These are phyloP conservation scores for Eulithis prunata DNA, from an alignment of 2,888 invertebrate species.

Conservation along the genomic window DNA sequence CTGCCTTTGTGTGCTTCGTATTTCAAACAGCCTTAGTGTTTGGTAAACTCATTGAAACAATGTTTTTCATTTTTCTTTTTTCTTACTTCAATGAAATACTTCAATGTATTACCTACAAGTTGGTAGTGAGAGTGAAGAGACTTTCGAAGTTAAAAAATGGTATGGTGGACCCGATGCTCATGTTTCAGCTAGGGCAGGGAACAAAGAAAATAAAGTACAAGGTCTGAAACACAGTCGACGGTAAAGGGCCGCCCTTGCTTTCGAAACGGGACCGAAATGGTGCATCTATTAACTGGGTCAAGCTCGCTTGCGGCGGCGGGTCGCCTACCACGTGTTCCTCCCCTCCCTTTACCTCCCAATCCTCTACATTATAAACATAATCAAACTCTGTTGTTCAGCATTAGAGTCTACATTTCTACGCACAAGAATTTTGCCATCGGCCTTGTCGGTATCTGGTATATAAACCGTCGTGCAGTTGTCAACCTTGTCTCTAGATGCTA, in stretches of 20 bases:
- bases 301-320: constrained; percentile 71
- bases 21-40: not conserved
- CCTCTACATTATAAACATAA: constrained; percentile 42
- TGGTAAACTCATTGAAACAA: not conserved
- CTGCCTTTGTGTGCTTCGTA: constrained; percentile 10
- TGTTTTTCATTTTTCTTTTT: too few relatives aligned
- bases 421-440: constrained; percentile 46
- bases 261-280: constrained; percentile 75
- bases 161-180: not conserved
- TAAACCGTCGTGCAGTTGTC: constrained; percentile 50
- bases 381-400: constrained; percentile 43
- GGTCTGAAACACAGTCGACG: constrained; percentile 51
- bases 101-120: too few relatives aligned
- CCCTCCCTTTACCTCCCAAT: constrained; percentile 46
- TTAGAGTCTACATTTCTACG: constrained; percentile 57
- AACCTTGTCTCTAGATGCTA: constrained; percentile 52
- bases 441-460: constrained; percentile 61
- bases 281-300: constrained; percentile 81
- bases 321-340: constrained; percentile 71
- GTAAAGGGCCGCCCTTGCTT: constrained; percentile 70
- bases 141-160: not conserved
- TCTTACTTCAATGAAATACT: too few relatives aligned
- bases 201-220: constrained; percentile 50
- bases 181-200: constrained; percentile 20
- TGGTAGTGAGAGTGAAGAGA: too few relatives aligned